phyloP scores from a whole-genome alignment of 1,140 invertebrate genomes.

The Scaptodrosophila lebanonensis region DNA sequence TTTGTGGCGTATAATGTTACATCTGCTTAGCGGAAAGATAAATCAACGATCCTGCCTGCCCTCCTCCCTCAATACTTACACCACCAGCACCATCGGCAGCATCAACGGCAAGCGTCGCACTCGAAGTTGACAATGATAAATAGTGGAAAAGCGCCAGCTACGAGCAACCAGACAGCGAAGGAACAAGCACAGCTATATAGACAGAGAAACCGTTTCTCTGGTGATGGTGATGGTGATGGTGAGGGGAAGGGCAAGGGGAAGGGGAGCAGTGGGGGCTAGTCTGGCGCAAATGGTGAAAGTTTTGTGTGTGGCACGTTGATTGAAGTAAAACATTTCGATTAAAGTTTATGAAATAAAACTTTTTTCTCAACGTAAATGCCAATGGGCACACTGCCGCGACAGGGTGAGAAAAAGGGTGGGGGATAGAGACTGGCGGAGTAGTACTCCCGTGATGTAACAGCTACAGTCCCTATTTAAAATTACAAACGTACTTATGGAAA shows the following conservation, averaged over 20 bases:
- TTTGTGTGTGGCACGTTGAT: conserved; percentile 52
- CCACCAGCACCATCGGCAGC: conserved; percentile 30
- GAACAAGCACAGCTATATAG: conserved; percentile 9
- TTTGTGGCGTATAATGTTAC: conserved; percentile 75
- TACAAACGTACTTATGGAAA: no score
- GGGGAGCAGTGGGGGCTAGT: conserved; percentile 1
- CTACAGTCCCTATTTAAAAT: no score
- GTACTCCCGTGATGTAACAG: no score
- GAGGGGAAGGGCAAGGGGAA: neutral
- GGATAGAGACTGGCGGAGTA: conserved; percentile 2
- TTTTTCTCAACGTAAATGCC: conserved; percentile 37
- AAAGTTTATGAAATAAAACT: conserved; percentile 68
- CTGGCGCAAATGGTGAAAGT: conserved; percentile 69
- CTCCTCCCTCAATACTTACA: conserved; percentile 44
- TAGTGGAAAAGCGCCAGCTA: conserved; percentile 70
- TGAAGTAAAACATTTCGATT: conserved; percentile 74
- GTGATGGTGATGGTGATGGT: no score
- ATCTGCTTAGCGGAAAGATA: conserved; percentile 75
- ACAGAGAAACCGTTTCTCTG: no score
- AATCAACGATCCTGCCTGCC: conserved; percentile 59
- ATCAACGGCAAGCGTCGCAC: conserved; percentile 71
- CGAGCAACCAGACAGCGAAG: conserved; percentile 32
- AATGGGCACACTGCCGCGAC: conserved; percentile 20
- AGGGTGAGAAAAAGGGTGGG: neutral
- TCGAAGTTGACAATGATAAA: conserved; percentile 75